These are phyloP conservation scores for Pogona vitticeps DNA, from an alignment of 2,113 vertebrate genomes.

Conservation along the genomic window DNA sequence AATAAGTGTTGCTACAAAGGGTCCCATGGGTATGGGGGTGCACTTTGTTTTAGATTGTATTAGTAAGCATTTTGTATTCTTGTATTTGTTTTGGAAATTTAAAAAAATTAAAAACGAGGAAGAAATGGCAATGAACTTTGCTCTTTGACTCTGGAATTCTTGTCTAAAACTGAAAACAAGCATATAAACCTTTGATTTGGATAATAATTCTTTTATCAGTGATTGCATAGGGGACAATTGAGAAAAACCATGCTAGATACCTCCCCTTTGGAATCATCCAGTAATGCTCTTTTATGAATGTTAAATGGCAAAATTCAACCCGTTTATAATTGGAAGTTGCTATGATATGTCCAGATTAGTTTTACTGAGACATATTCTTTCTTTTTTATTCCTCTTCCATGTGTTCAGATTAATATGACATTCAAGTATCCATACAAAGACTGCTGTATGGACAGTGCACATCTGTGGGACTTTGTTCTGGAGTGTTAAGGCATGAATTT, in stretches of 20 bases:
- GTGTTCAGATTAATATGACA: background rate
- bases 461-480: background rate
- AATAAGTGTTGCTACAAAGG: no score
- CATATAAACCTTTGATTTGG: background rate
- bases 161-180: background rate
- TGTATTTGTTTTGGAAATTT: no score
- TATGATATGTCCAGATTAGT: background rate
- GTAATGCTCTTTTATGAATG: background rate
- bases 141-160: background rate
- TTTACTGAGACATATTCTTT: background rate
- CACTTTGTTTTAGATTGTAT: no score
- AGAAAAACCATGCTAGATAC: background rate
- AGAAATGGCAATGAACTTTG: background rate
- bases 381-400: background rate
- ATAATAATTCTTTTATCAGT: background rate
- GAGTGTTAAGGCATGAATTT: background rate
- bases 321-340: background rate
- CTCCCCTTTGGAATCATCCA: background rate
- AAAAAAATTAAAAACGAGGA: no score
- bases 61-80: no score
- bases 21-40: no score
- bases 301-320: background rate
- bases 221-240: no score
- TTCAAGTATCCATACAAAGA: background rate
- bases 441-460: background rate